Base-by-base conservation (phyloP, 2,113 vertebrate species). In the Oceanites oceanicus region DNA sequence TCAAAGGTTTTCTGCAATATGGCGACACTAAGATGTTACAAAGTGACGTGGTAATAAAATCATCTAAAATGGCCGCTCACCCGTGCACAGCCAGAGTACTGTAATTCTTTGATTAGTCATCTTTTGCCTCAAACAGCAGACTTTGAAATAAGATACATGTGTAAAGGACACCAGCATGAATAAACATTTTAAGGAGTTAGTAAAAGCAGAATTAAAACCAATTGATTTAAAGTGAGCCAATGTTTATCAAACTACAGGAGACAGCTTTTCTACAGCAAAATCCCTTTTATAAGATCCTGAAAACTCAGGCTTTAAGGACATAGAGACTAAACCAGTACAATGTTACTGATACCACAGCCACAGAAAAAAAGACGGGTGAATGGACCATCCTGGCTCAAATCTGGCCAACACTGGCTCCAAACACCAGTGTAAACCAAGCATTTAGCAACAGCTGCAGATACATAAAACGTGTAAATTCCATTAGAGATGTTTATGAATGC, bases 91-190 rank as follows among this genome's bases (percentile, higher is more conserved):
- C 20, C 68, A 74, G 42, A 90, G 63, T 32, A 83, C 73, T 70
- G 12, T 15, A 88, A 53, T 66, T 88, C 66, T 30, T 78, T 70
- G 52, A 88, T 88, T 82, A 89, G 56, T 50, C 44, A 81, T 56
- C 71, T 94, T 89, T 71, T 85, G 56, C 62, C 25, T 87, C 70
- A 22, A 91, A 79, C 56, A 94, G 66, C 77, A 92, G 12, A 65
- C 95, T 92, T 81, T 89, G 80, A 97, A 96, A 77, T 67, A 53
- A 83, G 91, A 91, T 74, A 81, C 56, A 30, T 7, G 25, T 29
- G 56, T 66, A 56, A 88, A 92, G 65, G 23, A 80, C 21, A 89
- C 11, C 38, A 78, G 27, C 52, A 77, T 44, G 91, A 96, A 86
- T 52, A 95, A 96, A 95, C 47, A 86, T 56, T 86, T 83, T 49